These are phyloP conservation scores for Heliconius hortense DNA, from an alignment of 2,888 invertebrate genomes.

Conservation along the genomic window DNA sequence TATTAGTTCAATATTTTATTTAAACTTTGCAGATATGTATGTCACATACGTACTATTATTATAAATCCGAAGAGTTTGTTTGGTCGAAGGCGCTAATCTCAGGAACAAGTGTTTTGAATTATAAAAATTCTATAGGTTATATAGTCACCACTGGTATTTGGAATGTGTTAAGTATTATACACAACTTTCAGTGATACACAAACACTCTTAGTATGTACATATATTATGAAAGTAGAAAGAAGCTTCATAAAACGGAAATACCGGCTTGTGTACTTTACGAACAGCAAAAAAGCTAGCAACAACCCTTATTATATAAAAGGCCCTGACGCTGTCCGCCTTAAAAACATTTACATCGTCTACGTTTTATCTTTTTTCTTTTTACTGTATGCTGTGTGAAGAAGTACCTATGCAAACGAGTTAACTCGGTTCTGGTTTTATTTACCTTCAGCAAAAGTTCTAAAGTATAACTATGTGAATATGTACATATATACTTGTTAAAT, in stretches of 20 bases:
- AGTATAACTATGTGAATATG: not conserved
- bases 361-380: conserved; percentile 18
- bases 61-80: too few relatives aligned
- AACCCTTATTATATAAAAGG: conserved; percentile 14
- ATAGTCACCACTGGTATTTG: too few relatives aligned
- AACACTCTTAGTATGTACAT: conserved; percentile 2
- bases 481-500: not conserved
- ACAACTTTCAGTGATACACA: not conserved
- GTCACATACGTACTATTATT: too few relatives aligned
- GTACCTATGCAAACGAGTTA: conserved; percentile 3
- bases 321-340: conserved; percentile 12
- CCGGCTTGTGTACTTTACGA: conserved; percentile 16
- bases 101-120: too few relatives aligned
- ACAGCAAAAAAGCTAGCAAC: conserved; percentile 12
- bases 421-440: not conserved
- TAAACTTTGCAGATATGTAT: too few relatives aligned
- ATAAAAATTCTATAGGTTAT: too few relatives aligned
- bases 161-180: too few relatives aligned
- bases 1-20: too few relatives aligned
- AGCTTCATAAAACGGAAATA: conserved; percentile 18
- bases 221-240: not conserved
- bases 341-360: conserved; percentile 13
- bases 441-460: not conserved
- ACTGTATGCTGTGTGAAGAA: conserved; percentile 9
- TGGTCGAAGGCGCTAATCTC: too few relatives aligned